Base-by-base conservation (phyloP, 2,113 vertebrate species). In the Amblyornis subalaris region DNA sequence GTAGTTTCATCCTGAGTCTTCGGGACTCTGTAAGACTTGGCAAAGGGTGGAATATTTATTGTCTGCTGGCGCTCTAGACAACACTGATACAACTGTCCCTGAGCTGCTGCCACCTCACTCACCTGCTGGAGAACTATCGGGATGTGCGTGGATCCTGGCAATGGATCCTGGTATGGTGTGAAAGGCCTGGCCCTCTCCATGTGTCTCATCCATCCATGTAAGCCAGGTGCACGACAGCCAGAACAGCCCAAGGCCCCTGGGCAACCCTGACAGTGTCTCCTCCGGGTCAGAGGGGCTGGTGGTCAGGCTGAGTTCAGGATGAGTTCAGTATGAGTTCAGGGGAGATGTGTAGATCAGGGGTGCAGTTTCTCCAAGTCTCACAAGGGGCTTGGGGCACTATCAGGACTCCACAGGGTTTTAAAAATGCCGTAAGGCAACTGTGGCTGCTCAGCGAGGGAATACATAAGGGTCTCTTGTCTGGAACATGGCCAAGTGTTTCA, bases 1-100 rank as follows among this genome's bases (percentile, higher is more conserved):
- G 38, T 69, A 81, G 70, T 65, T 95, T 91, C 57, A 79, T 54
- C 55, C 66, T 66, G 60, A 80, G 82, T 85, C 76, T 79, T 87
- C 65, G 74, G 75, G 71, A 64, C 51, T 85, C 58, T 64, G 70
- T 35, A 75, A 54, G 61, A 85, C 58, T 72, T 67, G 45, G 74
- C 21, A 53, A 75, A 78, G 33, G 21, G 12, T 75, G 42, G 45
- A 61, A 54, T 89, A 79, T 58, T 86, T 60, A 28, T 62, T 54
- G 38, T 57, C 60, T 78, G 26, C 38, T 79, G 22, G 15, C 2
- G 1, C 47, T 85, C 38, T 85, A 73, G 81, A 29, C 26, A 58
- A 12, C 74, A 77, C 35, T 73, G 78, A 64, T 66, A n/a, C 44
- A 67, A 45, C n/a, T 18, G 64, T 29, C 51, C 44, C 67, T 47